phyloP scores from a whole-genome alignment of 2,797 vertebrate species.

The Balearica regulorum region DNA sequence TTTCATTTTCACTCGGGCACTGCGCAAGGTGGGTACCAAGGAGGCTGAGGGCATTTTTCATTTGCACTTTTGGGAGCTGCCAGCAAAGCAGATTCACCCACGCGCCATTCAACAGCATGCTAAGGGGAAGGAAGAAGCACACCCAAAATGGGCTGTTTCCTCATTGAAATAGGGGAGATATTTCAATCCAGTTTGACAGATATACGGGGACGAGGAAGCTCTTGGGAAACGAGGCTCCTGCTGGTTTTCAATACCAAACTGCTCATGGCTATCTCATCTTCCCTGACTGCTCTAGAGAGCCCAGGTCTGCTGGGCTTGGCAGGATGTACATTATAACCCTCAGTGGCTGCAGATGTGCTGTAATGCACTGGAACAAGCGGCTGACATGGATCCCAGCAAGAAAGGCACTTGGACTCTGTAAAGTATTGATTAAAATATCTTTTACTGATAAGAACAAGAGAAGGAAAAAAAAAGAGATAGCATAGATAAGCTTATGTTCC shows the following conservation, averaged over 20 bases:
- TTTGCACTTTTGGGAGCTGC: background rate
- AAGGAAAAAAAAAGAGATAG: background rate
- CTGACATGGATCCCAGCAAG: background rate
- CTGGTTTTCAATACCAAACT: background rate
- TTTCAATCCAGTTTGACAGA: background rate
- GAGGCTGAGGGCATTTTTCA: background rate
- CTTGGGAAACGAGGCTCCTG: background rate
- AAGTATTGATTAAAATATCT: background rate
- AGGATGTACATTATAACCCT: background rate
- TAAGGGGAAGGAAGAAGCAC: background rate
- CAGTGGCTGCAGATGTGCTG: background rate
- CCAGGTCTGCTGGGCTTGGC: background rate
- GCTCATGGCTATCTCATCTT: background rate
- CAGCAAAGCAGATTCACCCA: background rate
- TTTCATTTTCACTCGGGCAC: background rate
- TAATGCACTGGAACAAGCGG: background rate
- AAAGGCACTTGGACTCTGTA: background rate
- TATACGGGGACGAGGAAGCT: background rate
- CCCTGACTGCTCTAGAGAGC: background rate
- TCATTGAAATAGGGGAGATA: background rate
- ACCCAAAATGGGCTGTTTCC: background rate
- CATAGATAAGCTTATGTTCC: background rate
- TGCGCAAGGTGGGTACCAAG: background rate
- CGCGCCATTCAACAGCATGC: accelerated
- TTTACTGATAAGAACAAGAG: background rate